phyloP scores from a whole-genome alignment of 2,888 invertebrate species.

The Aethes cnicana region DNA sequence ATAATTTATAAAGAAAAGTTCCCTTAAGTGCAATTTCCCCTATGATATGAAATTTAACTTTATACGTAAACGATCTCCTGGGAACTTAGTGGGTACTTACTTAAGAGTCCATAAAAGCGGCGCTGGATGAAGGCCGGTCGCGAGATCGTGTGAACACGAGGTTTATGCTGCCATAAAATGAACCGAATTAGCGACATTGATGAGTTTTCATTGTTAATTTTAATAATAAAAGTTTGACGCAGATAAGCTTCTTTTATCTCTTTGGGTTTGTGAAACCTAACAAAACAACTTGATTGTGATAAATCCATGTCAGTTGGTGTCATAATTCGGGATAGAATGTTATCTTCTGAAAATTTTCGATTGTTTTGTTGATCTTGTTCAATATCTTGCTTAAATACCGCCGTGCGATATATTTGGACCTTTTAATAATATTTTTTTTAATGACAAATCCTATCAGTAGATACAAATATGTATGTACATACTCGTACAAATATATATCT shows the following conservation, averaged over 20 bases:
- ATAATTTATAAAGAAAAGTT: slow-evolving; percentile 28
- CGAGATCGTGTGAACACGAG: not conserved
- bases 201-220: slow-evolving; percentile 22
- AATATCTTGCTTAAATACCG: too few relatives aligned
- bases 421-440: too few relatives aligned
- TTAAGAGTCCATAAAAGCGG: slow-evolving; percentile 16
- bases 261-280: not conserved
- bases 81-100: slow-evolving; percentile 16
- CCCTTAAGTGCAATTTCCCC: slow-evolving; percentile 26
- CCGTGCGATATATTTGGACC: too few relatives aligned
- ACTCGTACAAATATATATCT: too few relatives aligned
- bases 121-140: slow-evolving; percentile 21
- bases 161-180: slow-evolving; percentile 19
- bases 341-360: too few relatives aligned
- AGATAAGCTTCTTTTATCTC: slow-evolving; percentile 10
- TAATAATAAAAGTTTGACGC: slow-evolving; percentile 16
- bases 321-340: too few relatives aligned
- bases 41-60: slow-evolving; percentile 25
- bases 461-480: too few relatives aligned
- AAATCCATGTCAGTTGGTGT: too few relatives aligned
- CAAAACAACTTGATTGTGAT: not conserved
- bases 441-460: too few relatives aligned
- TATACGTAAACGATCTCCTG: slow-evolving; percentile 11
- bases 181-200: slow-evolving; percentile 12
- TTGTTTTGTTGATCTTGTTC: too few relatives aligned